A percentile compares a stretch with the other conserved stretches of the same genome.
Evolutionary conservation across 2,888 invertebrate species (phyloP).

Genomic region (Desoria tigrina): DNA sequence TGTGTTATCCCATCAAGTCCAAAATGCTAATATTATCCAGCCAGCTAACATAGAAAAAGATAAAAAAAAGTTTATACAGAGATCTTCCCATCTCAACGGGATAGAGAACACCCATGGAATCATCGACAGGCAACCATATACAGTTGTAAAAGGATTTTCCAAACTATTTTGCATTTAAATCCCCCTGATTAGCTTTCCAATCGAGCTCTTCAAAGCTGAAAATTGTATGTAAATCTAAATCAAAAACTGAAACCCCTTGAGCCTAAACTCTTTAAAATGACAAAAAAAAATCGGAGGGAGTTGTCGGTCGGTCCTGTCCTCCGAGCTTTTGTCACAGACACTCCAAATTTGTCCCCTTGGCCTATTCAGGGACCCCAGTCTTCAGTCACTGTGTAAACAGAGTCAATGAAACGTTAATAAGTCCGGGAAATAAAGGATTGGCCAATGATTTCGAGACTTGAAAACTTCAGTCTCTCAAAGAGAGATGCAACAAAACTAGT

Average conservation of each 20-base stretch:
- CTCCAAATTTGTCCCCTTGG: slow-evolving; percentile 18
- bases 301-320: neutral
- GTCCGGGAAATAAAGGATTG: slow-evolving; percentile 5
- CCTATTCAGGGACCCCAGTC: slow-evolving; percentile 2
- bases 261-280: slow-evolving; percentile 6
- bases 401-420: slow-evolving; percentile 20
- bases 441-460: neutral
- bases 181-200: slow-evolving; percentile 17
- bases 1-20: too few relatives aligned
- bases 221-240: slow-evolving; percentile 11
- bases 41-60: too few relatives aligned
- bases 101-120: too few relatives aligned
- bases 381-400: slow-evolving; percentile 11
- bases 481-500: neutral
- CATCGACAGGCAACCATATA: too few relatives aligned
- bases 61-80: too few relatives aligned
- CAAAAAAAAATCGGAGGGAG: slow-evolving; percentile 1
- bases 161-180: slow-evolving; percentile 8
- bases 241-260: slow-evolving; percentile 6
- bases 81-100: too few relatives aligned
- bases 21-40: too few relatives aligned
- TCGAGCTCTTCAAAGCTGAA: slow-evolving; percentile 7
- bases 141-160: too few relatives aligned
- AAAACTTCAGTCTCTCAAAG: neutral
- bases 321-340: slow-evolving; percentile 6